Evolutionary conservation across 2,797 vertebrate genomes (phyloP), one percentile per base, ranked within the genome.

Genomic region (Enteromius anoplus): DNA sequence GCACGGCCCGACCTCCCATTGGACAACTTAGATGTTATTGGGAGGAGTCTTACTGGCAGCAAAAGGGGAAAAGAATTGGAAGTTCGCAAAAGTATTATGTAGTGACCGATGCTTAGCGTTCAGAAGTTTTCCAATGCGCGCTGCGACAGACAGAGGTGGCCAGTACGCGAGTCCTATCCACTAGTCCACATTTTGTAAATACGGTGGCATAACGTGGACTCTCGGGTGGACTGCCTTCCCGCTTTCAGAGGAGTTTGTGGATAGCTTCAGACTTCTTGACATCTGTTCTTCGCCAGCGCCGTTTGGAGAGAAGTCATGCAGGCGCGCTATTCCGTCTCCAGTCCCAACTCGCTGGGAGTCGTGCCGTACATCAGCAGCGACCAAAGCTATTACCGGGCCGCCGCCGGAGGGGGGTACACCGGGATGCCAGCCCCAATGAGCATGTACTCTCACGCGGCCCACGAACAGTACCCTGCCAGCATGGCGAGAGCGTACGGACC

Each of bases 241-340:
- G 17, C 12, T 53, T 80, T 83, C 45, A 85, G 58, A 88, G 79
- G 83, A 82, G 82, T 88, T 86, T 91, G 85, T 84, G 80, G 70
- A 79, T 70, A 83, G 88, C 89, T 88, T 88, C 82, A 81, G 87
- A 85, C 84, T 92, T 90, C 88, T 86, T 91, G 89, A 86, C 83
- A 86, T 82, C 83, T 85, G 86, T 89, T 86, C 78, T 71, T 76
- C 79, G 81, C 88, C 86, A 89, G 88, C 86, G 60, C 81, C 66
- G 77, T 76, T 68, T 75, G 78, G 66, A 86, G 86, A 83, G 89
- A 89, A 92, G 89, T 94, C 95, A 98, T 98, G 97, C 97, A 98
- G 95, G 97, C 97, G 93, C 97, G 97, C 90, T 99, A 98, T 93
- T 97, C 97, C 77, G 97, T 98, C 89, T 98, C 97, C 92, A 98